These are phyloP conservation scores for Basileuterus tristriatus DNA, from an alignment of 2,797 vertebrate species.

Conservation along the genomic window DNA sequence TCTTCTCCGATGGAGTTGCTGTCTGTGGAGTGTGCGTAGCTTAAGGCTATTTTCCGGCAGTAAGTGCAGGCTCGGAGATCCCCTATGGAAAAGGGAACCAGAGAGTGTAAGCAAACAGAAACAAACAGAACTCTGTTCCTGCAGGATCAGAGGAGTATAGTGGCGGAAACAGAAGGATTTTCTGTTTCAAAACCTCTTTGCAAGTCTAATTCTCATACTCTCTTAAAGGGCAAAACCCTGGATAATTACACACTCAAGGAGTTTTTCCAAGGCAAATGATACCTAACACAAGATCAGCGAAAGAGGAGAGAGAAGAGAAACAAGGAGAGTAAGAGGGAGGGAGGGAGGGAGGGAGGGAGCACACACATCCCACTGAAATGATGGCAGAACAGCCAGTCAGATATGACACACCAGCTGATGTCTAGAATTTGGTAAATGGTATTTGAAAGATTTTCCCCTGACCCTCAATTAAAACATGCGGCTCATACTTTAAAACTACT, in stretches of 20 bases:
- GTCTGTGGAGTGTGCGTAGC: slow-evolving; percentile 94
- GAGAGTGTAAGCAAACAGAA: neutral
- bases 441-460: neutral
- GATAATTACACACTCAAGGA: neutral
- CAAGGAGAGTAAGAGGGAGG: neutral
- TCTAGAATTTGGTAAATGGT: neutral
- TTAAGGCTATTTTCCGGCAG: slow-evolving; percentile 95
- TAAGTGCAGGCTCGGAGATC: slow-evolving; percentile 96
- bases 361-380: neutral
- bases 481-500: neutral
- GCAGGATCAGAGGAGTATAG: neutral
- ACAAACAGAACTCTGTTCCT: neutral
- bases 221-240: slow-evolving; percentile 10
- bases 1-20: slow-evolving; percentile 94
- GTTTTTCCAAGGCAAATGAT: neutral
- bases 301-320: neutral
- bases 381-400: neutral
- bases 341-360: neutral
- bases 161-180: neutral
- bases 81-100: slow-evolving; percentile 76
- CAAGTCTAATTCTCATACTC: neutral
- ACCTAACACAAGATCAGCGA: neutral
- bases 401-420: neutral
- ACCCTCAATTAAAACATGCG: neutral
- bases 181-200: slow-evolving; percentile 40